Conservation (phyloP, 2,888 invertebrate species). For the Eupelmus urozonus region DNA sequence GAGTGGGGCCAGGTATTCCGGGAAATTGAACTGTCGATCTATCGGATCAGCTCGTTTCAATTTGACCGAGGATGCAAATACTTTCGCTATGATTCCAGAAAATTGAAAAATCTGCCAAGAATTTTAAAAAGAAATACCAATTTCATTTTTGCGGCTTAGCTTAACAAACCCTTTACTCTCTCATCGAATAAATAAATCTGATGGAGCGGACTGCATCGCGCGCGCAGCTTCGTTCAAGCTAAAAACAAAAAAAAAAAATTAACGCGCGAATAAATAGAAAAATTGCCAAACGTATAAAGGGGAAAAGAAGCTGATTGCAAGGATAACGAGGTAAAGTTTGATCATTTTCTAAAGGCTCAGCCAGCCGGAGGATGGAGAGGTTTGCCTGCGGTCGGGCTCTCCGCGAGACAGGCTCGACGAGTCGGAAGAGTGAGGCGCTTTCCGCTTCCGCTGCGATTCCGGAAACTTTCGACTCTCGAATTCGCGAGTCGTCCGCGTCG, state of each 20-base stretch:
- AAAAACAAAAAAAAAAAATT: background rate
- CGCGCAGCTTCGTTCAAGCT: background rate
- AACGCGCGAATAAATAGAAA: background rate
- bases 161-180: too few species aligned
- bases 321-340: conserved; percentile 22
- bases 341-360: conserved; percentile 12
- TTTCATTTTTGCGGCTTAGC: too few species aligned
- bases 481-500: conserved; percentile 59
- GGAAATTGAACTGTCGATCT: too few species aligned
- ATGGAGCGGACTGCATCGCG: too few species aligned
- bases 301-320: background rate
- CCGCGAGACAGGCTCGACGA: conserved; percentile 61
- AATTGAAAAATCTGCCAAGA: too few species aligned
- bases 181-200: too few species aligned
- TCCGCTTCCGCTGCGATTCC: conserved; percentile 67
- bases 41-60: too few species aligned
- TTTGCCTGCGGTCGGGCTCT: conserved; percentile 20
- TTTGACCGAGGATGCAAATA: too few species aligned
- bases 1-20: too few species aligned
- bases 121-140: too few species aligned
- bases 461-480: conserved; percentile 45
- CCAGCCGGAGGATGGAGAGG: conserved; percentile 26
- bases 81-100: too few species aligned
- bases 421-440: conserved; percentile 67
- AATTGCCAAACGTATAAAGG: background rate